Evolutionary conservation across 2,888 invertebrate species (phyloP), one percentile per base, ranked within the genome.

Genomic region (Hecatera dysodea): DNA sequence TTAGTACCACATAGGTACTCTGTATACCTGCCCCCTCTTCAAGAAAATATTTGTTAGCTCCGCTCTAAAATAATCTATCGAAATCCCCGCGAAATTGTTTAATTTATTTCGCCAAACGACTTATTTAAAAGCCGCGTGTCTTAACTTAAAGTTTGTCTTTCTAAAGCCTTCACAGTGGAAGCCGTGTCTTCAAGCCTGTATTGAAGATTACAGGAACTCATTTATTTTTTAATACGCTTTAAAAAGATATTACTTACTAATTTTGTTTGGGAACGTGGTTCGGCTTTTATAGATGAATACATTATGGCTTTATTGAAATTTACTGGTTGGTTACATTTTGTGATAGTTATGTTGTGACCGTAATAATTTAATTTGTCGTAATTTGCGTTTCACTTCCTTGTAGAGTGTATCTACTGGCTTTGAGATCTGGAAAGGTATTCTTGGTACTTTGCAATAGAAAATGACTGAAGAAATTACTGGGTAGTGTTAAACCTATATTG

Each of bases 161-260:
- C 24, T 50, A 44, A 74, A 73, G 73, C 57, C 42, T 55, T 55
- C 63, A 52, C 61, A 70, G 62, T 67, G 42, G 55, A 29, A 70
- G 29, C 52, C 85, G 85, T 85, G 85, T 73, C 84, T 76, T 63
- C 48, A 39, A 63, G 22, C 53, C 17, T 22, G 33, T 36, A 53
- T 78, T 22, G 19, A 65, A 75, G 84, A 85, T 84, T 84, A 84
- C 52, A 55, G 70, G 62, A 78, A 67, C 69, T 78, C 72, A 80
- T 83, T 84, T 83, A 75, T 78, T 85, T 78, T 85, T 83, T 78
- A 76, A 81, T 76, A 78, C 50, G 52, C 60, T 72, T 61, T 69
- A 7, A 57, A 42, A 72, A 72, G 12, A 59, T 72, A 68, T 67
- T 72, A 52, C 66, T 48, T 44, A 44, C 63, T 33, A 68, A 76